Percentiles rank a stretch among this genome's conserved stretches.
phyloP scores from a whole-genome alignment of 2,797 vertebrate genomes.

The Falco cherrug region DNA sequence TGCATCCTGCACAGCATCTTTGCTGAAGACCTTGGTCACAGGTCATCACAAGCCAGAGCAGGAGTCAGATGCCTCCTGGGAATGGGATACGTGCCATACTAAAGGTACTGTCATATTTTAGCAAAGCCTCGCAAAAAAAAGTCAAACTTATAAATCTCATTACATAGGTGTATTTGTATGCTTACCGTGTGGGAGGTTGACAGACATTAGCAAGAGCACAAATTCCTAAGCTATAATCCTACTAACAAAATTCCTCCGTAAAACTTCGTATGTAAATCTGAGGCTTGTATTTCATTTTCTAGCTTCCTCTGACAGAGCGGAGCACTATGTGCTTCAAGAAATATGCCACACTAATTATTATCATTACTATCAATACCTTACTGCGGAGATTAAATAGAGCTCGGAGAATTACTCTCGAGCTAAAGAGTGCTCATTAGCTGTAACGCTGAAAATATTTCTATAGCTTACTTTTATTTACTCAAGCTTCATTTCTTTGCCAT shows the following conservation, averaged over 20 bases:
- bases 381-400: neutral
- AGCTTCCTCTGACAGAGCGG: neutral
- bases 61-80: neutral
- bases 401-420: neutral
- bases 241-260: neutral
- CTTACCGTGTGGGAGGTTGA: neutral
- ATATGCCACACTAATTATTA: neutral
- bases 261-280: neutral
- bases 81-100: neutral
- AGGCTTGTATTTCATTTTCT: neutral
- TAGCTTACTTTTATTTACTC: neutral
- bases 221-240: neutral
- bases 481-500: neutral
- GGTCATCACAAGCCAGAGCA: neutral
- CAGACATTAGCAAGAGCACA: neutral
- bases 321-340: neutral
- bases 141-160: neutral
- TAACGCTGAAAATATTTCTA: neutral
- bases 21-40: neutral
- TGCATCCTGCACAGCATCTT: neutral
- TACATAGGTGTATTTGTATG: neutral
- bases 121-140: neutral
- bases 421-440: neutral
- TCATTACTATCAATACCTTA: neutral
- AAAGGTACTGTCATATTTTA: neutral